Conservation (phyloP, 2,113 vertebrate species). For the human region DNA sequence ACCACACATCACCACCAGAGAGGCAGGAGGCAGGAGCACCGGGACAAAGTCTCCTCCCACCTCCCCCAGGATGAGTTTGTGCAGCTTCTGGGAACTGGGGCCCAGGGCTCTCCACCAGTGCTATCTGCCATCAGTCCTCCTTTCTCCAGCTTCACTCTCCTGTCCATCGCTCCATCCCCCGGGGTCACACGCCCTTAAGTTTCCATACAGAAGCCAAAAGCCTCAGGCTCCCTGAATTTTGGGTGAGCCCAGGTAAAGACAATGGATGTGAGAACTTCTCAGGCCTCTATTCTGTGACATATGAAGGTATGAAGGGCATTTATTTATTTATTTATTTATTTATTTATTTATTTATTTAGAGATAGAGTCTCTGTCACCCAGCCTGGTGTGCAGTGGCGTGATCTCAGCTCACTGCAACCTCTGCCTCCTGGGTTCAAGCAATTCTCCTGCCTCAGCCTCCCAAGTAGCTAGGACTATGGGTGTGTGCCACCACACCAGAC, state of each 20-base stretch:
- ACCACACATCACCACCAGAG: rapidly evolving
- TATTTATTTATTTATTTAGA: too few species aligned
- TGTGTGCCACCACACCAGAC: too few species aligned
- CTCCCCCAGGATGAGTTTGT: not conserved
- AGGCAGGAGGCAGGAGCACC: rapidly evolving
- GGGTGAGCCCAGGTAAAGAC: not conserved
- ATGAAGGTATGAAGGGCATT: not conserved
- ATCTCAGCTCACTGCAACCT: too few species aligned
- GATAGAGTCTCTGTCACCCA: too few species aligned
- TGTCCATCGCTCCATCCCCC: too few species aligned
- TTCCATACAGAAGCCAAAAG: not conserved
- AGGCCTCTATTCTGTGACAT: not conserved
- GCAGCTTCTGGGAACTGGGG: not conserved
- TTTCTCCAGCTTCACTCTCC: not conserved
- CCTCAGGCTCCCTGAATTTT: not conserved
- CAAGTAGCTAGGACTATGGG: too few species aligned
- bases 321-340: not conserved
- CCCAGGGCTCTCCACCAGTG: not conserved
- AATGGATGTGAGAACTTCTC: not conserved
- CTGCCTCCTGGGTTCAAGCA: too few species aligned
- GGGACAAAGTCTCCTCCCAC: not conserved
- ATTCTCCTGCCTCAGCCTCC: too few species aligned
- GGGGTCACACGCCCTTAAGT: not conserved
- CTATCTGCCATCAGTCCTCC: rapidly evolving
- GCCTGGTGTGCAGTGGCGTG: too few species aligned